Evolutionary conservation across 2,888 invertebrate species (phyloP), one percentile per base, ranked within the genome.

Genomic region (Trissolcus japonicus): DNA sequence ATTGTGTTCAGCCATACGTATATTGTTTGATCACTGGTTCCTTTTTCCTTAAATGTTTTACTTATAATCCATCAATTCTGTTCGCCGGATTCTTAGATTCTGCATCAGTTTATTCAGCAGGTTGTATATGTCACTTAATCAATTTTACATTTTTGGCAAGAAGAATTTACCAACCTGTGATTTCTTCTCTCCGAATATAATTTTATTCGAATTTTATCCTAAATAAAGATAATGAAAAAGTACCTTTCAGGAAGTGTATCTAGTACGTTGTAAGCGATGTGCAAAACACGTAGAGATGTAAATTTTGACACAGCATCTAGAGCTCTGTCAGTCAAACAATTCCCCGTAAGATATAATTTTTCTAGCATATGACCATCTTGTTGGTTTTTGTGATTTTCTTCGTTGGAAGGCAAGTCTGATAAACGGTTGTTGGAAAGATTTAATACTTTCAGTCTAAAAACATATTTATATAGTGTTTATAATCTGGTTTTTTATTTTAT

Each of bases 401-500:
- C 90, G 6, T 91, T 92, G 66, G 91, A 91, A 0, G 95, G 94
- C 79, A 95, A 88, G 63, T 93, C 92, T 80, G 92, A 93, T 25
- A 95, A 85, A 79, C 94, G 92, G 87, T 96, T 96, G 86, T 95
- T 95, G 2, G 96, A 94, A 46, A 95, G 90, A 89, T 96, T 96
- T 62, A 96, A 87, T 3, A 94, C 91, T 80, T 92, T 92, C 79
- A 96, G 90, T 78, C 91, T 91, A 82, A 51, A 83, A 81, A 17
- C 40, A 25, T 29, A 56, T n/a, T n/a, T 13, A 35, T n/a, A 6
- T 61, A 41, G 35, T 25, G 16, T 19, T n/a, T n/a, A n/a, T n/a
- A n/a, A n/a, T n/a, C n/a, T n/a, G n/a, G n/a, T n/a, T n/a, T n/a
- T n/a, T n/a, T n/a, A n/a, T n/a, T n/a, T n/a, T n/a, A n/a, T n/a